Base-by-base conservation (phyloP, 2,113 vertebrate genomes). In the Lontra canadensis region DNA sequence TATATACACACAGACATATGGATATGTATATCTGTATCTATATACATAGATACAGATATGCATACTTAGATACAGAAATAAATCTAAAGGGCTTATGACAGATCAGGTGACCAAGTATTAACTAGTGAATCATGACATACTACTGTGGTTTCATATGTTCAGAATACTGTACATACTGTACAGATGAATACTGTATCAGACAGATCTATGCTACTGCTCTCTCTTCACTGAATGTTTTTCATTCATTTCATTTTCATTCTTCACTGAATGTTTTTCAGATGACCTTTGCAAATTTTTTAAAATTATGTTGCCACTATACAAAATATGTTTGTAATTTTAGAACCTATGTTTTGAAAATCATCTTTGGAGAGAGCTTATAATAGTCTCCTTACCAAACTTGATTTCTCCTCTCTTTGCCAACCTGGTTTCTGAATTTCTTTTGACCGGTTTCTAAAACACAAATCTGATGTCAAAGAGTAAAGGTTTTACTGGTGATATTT, bases 301-400 rank as follows among this genome's bases (percentile, higher is more conserved):
- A 90, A 81, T 91, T 82, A 90, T 93, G 69, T 57, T 59, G 23
- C 12, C 44, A 29, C 79, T 36, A 55, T 49, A 63, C 55, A 87
- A 88, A 83, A 71, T 69, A 44, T 84, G 69, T 78, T 55, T 79
- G 78, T n/a, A 93, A 81, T 74, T 95, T 55, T 82, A 63, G 82
- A 81, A 94, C 23, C 26, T 25, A 9, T 93, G 7, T 69, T 87
- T 71, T 74, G 52, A 82, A 97, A 96, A 36, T 82, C 42, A 73
- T 63, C 76, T 88, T 84, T 81, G 80, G 69, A 88, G 12, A 65
- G 17, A 83, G 17, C 81, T 95, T 29, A 85, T 29, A 85, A 76
- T 0, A 76, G 65, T 0, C 44, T 57, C 34, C n/a, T 91, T 80
- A 73, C 14, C 29, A 80, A 83, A 73, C 18, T 63, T 34, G 7